Evolutionary conservation across 2,113 vertebrate genomes (phyloP), one percentile per base, ranked within the genome.

Genomic region (Arvicanthis niloticus): DNA sequence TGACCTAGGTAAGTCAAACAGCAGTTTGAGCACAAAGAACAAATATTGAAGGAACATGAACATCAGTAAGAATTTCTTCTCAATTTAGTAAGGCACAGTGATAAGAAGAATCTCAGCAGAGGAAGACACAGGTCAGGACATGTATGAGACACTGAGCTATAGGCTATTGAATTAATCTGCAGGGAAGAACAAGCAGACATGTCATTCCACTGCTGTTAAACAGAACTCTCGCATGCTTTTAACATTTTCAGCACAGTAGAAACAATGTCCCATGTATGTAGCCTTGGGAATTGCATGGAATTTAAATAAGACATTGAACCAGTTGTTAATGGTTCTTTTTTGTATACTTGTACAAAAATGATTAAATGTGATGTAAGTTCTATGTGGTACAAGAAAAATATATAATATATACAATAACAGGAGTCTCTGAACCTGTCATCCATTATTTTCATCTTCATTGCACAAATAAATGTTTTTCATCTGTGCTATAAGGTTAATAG

Each of bases 221-320:
- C 26, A 92, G 90, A 62, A 78, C 42, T 37, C 85, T 82, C 78
- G 58, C 56, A 93, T 91, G 75, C 56, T 78, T 84, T 40, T 17
- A 13, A 6, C 82, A 65, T 62, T 78, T 73, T 58, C 6, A 13
- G 40, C 60, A 67, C 80, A 8, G 0, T 4, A 90, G 37, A 45
- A 67, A n/a, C 45, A 31, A 80, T 78, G 31, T 70, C 22, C 42
- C 22, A 37, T 73, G 58, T 10, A 62, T 67, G 31, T 22, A 93
- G 48, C 37, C 15, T 19, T 62, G 8, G 8, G 53, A 91, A 17
- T 77, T 87, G 58, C 86, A 26, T n/a, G 31, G 81, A 89, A 95
- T 91, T 67, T 73, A 45, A 77, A 15, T 67, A 86, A 90, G 48
- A 72, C 29, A 53, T 76, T 80, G 72, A 58, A 1, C 5, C 16